phyloP scores from a whole-genome alignment of 2,797 vertebrate genomes.

The Smutsia gigantea region DNA sequence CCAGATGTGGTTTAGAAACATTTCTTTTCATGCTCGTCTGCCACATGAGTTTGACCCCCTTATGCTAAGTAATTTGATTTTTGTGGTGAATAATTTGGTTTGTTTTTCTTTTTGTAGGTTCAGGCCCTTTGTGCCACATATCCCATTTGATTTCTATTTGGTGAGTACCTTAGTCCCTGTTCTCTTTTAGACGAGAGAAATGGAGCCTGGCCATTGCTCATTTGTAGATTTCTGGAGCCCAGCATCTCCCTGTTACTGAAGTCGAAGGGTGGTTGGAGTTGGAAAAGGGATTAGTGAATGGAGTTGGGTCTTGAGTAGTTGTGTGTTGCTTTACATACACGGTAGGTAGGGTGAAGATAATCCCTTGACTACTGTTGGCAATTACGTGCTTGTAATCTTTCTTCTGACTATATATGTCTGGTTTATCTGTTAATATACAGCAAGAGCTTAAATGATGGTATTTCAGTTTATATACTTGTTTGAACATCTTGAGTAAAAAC shows the following conservation, averaged over 20 bases:
- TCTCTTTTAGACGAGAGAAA: not conserved
- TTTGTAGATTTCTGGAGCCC: not conserved
- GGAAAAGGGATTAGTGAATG: not conserved
- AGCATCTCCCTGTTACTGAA: not conserved
- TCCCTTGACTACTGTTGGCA: not conserved
- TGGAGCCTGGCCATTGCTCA: not conserved
- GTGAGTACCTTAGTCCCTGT: conserved; percentile 86
- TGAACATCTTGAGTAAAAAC: not conserved
- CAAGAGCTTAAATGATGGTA: not conserved
- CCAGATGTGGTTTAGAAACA: not conserved
- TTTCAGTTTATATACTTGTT: not conserved
- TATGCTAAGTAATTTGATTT: not conserved
- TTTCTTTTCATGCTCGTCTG: not conserved
- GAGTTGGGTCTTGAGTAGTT: not conserved
- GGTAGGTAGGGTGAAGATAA: not conserved
- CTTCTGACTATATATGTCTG: not conserved
- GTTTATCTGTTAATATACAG: not conserved
- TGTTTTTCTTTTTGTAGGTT: conserved; percentile 88
- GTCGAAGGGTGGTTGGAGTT: not conserved
- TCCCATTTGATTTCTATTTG: conserved; percentile 98
- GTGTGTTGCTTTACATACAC: not conserved
- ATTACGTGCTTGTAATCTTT: not conserved
- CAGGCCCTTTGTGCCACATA: conserved; percentile 97
- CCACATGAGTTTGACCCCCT: not conserved
- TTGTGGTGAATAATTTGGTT: not conserved